Evolutionary conservation across 2,888 invertebrate species (phyloP).

Genomic region (Chloroclystis v-ata): DNA sequence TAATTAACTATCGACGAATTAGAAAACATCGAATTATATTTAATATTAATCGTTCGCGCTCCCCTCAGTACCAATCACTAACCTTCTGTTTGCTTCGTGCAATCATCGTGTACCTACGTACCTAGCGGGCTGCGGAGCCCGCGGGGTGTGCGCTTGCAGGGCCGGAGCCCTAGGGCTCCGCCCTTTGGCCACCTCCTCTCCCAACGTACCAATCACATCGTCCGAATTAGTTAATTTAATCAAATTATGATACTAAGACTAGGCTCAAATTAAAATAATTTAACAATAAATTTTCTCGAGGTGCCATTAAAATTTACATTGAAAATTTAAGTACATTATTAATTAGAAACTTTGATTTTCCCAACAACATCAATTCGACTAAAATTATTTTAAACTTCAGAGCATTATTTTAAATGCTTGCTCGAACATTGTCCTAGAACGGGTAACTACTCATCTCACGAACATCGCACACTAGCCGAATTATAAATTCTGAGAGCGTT

Average conservation of each 20-base stretch:
- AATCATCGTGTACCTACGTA: constrained; percentile 53
- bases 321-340: constrained; percentile 75
- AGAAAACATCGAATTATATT: constrained; percentile 57
- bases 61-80: constrained; percentile 67
- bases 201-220: constrained; percentile 42
- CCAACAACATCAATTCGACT: constrained; percentile 76
- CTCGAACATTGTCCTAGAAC: constrained; percentile 70
- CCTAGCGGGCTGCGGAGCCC: constrained; percentile 34
- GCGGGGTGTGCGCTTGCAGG: constrained; percentile 30
- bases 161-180: constrained; percentile 9
- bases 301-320: constrained; percentile 75
- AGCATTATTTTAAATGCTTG: constrained; percentile 75
- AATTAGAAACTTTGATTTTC: constrained; percentile 75
- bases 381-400: constrained; percentile 63
- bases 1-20: constrained; percentile 56
- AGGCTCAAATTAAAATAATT: constrained; percentile 71
- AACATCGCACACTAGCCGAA: constrained; percentile 62
- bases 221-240: constrained; percentile 52
- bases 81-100: constrained; percentile 71
- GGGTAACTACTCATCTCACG: constrained; percentile 67
- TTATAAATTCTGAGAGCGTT: constrained; percentile 72
- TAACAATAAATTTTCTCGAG: constrained; percentile 61
- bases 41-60: constrained; percentile 41
- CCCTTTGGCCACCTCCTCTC: constrained; percentile 21
- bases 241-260: constrained; percentile 74